Conservation (phyloP, 2,888 invertebrate species). For the Conchocele bisecta region DNA sequence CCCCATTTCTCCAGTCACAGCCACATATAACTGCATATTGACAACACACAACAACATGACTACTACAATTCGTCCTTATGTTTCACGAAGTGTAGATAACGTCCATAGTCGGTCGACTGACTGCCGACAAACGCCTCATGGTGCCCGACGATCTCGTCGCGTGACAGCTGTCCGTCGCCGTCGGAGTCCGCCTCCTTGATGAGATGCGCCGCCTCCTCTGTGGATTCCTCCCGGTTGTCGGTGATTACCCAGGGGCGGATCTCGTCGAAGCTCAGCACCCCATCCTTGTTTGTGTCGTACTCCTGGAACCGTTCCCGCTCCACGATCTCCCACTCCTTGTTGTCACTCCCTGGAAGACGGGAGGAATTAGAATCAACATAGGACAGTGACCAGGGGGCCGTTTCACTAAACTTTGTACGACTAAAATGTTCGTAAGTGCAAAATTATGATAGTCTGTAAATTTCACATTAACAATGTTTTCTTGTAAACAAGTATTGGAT, state of each 20-base stretch:
- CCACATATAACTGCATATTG: too few species aligned
- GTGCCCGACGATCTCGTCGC: slow-evolving; percentile 94
- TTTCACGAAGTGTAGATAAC: slow-evolving; percentile 94
- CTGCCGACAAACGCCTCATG: slow-evolving; percentile 99
- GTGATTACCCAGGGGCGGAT: slow-evolving; percentile 95
- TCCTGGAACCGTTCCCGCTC: slow-evolving; percentile 76
- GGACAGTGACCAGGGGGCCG: too few species aligned
- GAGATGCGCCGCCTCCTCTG: slow-evolving; percentile 94
- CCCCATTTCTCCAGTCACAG: too few species aligned
- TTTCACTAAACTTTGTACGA: too few species aligned
- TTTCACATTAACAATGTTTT: too few species aligned
- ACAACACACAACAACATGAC: neutral
- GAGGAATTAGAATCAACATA: too few species aligned
- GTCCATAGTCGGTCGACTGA: slow-evolving; percentile 99
- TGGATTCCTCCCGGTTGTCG: slow-evolving; percentile 90
- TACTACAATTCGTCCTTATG: slow-evolving; percentile 56
- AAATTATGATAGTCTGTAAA: too few species aligned
- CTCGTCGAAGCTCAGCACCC: slow-evolving; percentile 90
- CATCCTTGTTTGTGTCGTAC: slow-evolving; percentile 93
- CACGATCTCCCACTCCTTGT: slow-evolving; percentile 67
- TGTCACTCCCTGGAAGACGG: slow-evolving; percentile 51
- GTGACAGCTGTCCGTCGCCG: slow-evolving; percentile 92
- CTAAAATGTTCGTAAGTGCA: too few species aligned
- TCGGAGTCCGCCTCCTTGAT: slow-evolving; percentile 84
- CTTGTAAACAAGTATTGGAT: too few species aligned